Evolutionary conservation across 2,888 invertebrate species (phyloP).

Genomic region (Falcaria lacertinaria): DNA sequence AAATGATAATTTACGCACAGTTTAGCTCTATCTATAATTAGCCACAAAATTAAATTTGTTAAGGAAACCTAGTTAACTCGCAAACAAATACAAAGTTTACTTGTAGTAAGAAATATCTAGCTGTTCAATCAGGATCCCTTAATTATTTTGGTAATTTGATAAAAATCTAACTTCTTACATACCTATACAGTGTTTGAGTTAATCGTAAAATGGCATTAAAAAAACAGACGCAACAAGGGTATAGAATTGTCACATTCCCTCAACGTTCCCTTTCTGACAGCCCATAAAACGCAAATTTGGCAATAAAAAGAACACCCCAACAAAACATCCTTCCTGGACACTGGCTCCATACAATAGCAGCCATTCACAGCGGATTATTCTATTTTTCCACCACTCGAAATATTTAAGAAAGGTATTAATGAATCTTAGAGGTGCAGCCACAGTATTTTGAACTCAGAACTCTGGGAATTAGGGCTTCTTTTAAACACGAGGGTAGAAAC

Average conservation of each 20-base stretch:
- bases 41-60: no score
- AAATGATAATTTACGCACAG: no score
- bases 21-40: no score
- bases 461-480: conserved; percentile 27
- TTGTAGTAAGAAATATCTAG: no score
- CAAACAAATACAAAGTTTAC: no score
- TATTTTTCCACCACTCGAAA: conserved; percentile 75
- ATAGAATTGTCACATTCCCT: conserved; percentile 64
- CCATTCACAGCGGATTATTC: conserved; percentile 74
- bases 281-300: conserved; percentile 78
- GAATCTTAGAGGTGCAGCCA: conserved; percentile 38
- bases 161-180: conserved; percentile 1
- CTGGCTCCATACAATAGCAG: conserved; percentile 73
- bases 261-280: conserved; percentile 60
- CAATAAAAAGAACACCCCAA: conserved; percentile 75
- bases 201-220: conserved; percentile 34
- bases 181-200: conserved; percentile 19
- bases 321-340: conserved; percentile 78
- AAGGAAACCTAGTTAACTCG: no score
- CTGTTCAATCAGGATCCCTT: no score
- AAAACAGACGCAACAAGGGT: conserved; percentile 47
- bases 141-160: background rate
- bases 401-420: conserved; percentile 74
- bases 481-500: conserved; percentile 28
- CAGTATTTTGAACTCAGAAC: conserved; percentile 43